Evolutionary conservation across 2,888 invertebrate species (phyloP).

Genomic region (Agelastica alni): DNA sequence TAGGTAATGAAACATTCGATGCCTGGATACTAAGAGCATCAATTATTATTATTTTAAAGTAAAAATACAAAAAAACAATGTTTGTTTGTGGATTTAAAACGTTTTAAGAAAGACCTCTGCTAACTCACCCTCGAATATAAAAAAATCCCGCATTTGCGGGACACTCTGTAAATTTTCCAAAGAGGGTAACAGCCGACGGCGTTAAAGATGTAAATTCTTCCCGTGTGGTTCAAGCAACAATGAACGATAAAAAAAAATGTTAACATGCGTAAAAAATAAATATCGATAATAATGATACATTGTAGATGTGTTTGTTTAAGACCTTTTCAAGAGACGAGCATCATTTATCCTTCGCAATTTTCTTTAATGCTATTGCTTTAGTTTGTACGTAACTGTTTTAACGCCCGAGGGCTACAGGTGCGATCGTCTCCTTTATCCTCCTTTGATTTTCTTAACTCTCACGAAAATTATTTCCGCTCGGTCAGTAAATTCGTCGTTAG

Average conservation of each 20-base stretch:
- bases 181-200: constrained; percentile 2
- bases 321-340: constrained; percentile 4
- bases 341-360: constrained; percentile 3
- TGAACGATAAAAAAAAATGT: background rate
- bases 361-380: background rate
- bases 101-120: no score
- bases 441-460: constrained; percentile 4
- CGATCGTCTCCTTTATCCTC: background rate
- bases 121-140: no score
- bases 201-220: background rate
- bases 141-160: no score
- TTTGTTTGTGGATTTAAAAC: no score
- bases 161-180: no score
- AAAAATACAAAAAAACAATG: no score
- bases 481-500: no score
- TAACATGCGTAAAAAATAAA: constrained; percentile 2
- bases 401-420: constrained; percentile 7
- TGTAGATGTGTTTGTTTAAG: constrained; percentile 7
- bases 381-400: background rate
- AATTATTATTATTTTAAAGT: no score
- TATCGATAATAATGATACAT: constrained; percentile 6
- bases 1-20: no score
- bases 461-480: background rate
- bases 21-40: no score
- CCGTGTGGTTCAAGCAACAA: background rate